Evolutionary conservation across 64 coral and sea anemone genomes (phyloP).

Genomic region (Porites lutea): DNA sequence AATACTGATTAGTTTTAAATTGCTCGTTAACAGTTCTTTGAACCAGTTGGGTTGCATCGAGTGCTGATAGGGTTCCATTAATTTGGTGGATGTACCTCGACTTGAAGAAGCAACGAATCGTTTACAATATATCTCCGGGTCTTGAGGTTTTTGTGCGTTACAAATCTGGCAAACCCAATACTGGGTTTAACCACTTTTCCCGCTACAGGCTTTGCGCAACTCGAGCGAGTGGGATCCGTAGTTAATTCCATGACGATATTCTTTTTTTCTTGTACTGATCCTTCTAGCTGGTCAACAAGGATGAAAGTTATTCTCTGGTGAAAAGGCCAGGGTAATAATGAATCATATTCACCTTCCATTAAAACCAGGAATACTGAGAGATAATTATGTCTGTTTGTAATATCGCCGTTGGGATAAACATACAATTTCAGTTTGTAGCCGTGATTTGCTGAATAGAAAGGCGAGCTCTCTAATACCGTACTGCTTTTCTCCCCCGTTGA

Average conservation of each 20-base stretch:
- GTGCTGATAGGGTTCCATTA: neutral
- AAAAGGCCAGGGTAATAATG: slow-evolving; percentile 12
- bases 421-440: neutral
- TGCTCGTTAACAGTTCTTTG: too few relatives aligned
- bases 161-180: neutral
- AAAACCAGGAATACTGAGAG: neutral
- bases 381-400: neutral
- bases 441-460: neutral
- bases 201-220: neutral
- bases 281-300: neutral
- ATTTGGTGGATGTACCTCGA: neutral
- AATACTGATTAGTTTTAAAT: too few relatives aligned
- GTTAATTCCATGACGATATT: neutral
- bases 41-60: too few relatives aligned
- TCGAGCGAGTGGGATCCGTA: neutral
- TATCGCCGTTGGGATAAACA: neutral
- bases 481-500: neutral
- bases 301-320: neutral
- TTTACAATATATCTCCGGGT: neutral
- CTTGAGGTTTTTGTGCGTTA: neutral
- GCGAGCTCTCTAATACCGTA: neutral
- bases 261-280: neutral
- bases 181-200: neutral
- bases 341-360: slow-evolving; percentile 10
- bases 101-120: neutral